Evolutionary conservation across 30 jellyfish, hydroid and myxozoan genomes (phyloP).

Genomic region (Clytia hemisphaerica): DNA sequence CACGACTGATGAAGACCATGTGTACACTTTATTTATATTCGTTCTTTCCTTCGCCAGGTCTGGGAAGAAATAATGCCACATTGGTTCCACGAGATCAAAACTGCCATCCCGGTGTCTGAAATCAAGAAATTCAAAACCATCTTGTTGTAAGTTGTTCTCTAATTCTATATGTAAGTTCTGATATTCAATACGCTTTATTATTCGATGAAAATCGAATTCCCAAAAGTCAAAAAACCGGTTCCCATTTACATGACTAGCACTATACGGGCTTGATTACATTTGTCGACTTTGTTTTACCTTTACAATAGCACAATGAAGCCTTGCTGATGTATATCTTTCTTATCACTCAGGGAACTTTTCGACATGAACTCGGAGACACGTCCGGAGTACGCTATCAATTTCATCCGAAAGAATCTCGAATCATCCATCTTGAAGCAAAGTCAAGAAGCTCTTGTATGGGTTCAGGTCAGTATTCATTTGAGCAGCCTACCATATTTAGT

Average conservation of each 20-base stretch:
- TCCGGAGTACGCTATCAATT: constrained; percentile 63
- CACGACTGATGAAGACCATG: no score
- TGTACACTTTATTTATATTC: background rate
- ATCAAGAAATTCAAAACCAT: constrained; percentile 36
- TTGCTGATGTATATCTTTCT: background rate
- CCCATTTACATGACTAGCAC: no score
- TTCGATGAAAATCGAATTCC: no score
- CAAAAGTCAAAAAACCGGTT: no score
- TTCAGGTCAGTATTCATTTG: constrained; percentile 51
- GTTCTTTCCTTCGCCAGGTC: constrained; percentile 32
- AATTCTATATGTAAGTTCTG: no score
- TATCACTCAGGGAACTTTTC: constrained; percentile 53
- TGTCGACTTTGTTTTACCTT: no score
- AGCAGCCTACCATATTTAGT: no score
- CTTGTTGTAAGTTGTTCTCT: no score
- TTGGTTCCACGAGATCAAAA: constrained; percentile 85
- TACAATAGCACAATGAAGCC: background rate
- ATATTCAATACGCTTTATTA: no score
- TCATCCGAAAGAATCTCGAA: constrained; percentile 59
- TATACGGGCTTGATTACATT: no score
- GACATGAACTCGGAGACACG: constrained; percentile 37
- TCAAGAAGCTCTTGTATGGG: constrained; percentile 80
- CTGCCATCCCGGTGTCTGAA: constrained; percentile 42
- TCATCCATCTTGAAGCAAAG: constrained; percentile 40
- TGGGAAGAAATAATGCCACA: constrained; percentile 87